These are phyloP conservation scores for Centrocercus urophasianus DNA, from an alignment of 2,113 vertebrate species.

Conservation along the genomic window DNA sequence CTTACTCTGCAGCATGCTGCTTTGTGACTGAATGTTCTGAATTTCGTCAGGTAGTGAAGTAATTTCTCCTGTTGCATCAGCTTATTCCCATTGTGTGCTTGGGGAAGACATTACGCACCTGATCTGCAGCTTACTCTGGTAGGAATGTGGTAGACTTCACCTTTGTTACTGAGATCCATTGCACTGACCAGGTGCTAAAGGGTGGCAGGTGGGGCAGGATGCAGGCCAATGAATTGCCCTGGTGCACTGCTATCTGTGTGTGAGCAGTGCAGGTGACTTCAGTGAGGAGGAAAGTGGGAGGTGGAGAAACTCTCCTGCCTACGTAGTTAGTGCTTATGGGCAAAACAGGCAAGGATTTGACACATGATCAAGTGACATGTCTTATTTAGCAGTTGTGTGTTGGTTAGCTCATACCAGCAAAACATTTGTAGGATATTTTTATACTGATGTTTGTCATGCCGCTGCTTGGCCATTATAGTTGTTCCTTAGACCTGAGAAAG, in stretches of 20 bases:
- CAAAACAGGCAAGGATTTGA: background rate
- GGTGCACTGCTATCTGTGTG: fast-evolving
- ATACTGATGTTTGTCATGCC: background rate
- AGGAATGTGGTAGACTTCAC: background rate
- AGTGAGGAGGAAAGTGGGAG: background rate
- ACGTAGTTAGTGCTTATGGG: background rate
- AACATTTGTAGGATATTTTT: background rate
- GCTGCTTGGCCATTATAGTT: background rate
- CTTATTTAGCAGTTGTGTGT: fast-evolving
- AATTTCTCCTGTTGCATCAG: slow-evolving; percentile 42
- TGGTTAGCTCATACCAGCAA: background rate
- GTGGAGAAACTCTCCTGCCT: background rate
- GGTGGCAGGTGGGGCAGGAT: background rate
- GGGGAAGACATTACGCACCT: background rate
- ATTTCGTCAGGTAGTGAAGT: slow-evolving; percentile 26
- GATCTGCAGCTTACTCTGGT: background rate
- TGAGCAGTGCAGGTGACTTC: background rate
- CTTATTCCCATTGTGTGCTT: background rate
- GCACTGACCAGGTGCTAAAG: background rate
- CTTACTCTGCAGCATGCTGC: background rate
- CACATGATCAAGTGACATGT: background rate
- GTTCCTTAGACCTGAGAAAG: background rate
- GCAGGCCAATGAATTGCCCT: background rate
- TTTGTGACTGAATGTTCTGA: slow-evolving; percentile 17
- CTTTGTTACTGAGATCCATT: background rate